Evolutionary conservation across 2,113 vertebrate genomes (phyloP), one percentile per base, ranked within the genome.

Genomic region (Colius striatus): DNA sequence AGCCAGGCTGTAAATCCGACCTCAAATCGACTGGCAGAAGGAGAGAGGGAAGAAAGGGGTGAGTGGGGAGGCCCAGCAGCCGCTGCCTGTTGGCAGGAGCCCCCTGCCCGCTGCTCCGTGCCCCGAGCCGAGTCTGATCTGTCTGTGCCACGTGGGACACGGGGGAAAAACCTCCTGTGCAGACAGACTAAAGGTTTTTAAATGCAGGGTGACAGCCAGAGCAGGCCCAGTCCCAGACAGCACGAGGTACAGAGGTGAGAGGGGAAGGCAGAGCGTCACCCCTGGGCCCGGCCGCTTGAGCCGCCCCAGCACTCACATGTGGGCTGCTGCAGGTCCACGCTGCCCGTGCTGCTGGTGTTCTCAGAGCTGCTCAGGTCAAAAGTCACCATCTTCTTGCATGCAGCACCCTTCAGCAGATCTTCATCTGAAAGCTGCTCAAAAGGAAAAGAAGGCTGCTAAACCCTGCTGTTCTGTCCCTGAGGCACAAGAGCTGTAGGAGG

Each of bases 311-410:
- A 48, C 98, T 97, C 45, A 98, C 98, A 1, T 19, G 61, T 87
- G 15, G 84, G 58, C 38, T 55, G 81, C 1, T 43, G 60, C 4
- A 62, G 45, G 43, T 96, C 85, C 0, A 67, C 88, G 27, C 97
- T 98, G 55, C 97, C 97, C 1, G 76, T 89, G 26, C 98, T 99
- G 97, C 95, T 98, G 7, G 97, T 92, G 85, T 99, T 98, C 25
- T 98, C 99, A 0, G 98, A 98, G 72, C 97, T 98, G 5, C 98
- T 99, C 85, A 99, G 97, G 70, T 99, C 98, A 85, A 99, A 99
- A 13, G 98, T 99, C 92, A 99, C 99, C 41, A 77, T 32, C 94
- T 98, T 99, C 89, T 97, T 97, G 41, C 97, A 97, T 0, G 89
- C 96, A 11, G 84, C 43, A 36, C 91, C 95, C 72, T 89, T 98